Base-by-base conservation (phyloP, 2,797 vertebrate genomes). In the Intellagama lesueurii region DNA sequence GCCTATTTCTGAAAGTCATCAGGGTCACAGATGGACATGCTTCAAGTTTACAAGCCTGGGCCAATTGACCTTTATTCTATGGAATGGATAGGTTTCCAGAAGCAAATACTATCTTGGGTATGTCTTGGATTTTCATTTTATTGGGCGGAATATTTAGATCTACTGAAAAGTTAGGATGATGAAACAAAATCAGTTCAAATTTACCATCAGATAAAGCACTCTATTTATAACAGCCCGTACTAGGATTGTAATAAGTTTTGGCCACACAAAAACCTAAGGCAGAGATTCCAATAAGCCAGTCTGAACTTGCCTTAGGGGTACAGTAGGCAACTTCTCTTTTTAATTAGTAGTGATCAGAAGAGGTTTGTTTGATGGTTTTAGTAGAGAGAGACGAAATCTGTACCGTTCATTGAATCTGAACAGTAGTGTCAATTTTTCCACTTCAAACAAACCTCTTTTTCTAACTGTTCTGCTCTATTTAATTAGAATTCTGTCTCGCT, bases 301-400 rank as follows among this genome's bases (percentile, higher is more conserved):
- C 94, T 94, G 91, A 95, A 96, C 96, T 95, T 94, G 95, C 96
- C 96, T 95, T 91, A 82, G 92, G 92, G 96, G 95, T 86, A 92
- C 88, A 92, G 94, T 95, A 95, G 95, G 94, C 92, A 93, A 94
- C 95, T 95, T 96, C 96, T 96, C 95, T 91, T 96, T 97, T 97
- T 96, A 97, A 97, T 97, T 96, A 97, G 95, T 86, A 94, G 91
- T 90, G 95, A 96, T 96, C 96, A 97, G 94, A 96, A 95, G 91
- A 92, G 89, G 93, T 93, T 95, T 92, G 94, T 95, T 94, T 95
- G 93, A 96, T 94, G 93, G 88, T 92, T 93, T 90, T 94, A 93
- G 92, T 82, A 91, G 35, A 96, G 91, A 95, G 90, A 91, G 91
- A 95, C 93, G 94, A 95, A 90, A 95, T 95, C 94, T 90, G 89